phyloP scores from a whole-genome alignment of 2,888 invertebrate species.

The Ypsolopha scabrella region DNA sequence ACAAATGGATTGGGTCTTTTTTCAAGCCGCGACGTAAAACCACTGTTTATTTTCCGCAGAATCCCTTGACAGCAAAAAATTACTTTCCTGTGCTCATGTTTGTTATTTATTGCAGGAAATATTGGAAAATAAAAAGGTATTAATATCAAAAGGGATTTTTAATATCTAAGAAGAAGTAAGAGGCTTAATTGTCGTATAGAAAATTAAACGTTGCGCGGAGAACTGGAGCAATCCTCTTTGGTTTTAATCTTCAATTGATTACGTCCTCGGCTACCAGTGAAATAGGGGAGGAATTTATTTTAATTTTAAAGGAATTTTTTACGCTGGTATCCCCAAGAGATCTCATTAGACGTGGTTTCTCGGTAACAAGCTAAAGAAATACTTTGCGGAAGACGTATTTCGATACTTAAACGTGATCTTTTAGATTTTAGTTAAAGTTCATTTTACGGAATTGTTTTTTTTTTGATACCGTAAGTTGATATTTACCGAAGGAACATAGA shows the following conservation, averaged over 20 bases:
- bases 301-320: slow-evolving; percentile 38
- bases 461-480: too few species aligned
- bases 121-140: slow-evolving; percentile 1
- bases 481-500: too few species aligned
- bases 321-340: slow-evolving; percentile 22
- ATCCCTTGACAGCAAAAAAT: not conserved
- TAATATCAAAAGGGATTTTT: slow-evolving; percentile 1
- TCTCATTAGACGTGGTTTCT: slow-evolving; percentile 35
- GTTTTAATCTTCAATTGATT: slow-evolving; percentile 48
- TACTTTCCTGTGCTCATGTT: not conserved
- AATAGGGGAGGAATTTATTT: slow-evolving; percentile 30
- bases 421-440: slow-evolving; percentile 6
- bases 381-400: slow-evolving; percentile 4
- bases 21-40: slow-evolving; percentile 11
- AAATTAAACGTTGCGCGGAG: slow-evolving; percentile 2
- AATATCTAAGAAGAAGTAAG: slow-evolving; percentile 2
- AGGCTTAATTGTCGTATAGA: slow-evolving; percentile 5
- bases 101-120: slow-evolving; percentile 1
- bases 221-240: slow-evolving; percentile 12
- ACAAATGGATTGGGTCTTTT: slow-evolving; percentile 33
- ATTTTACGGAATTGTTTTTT: not conserved
- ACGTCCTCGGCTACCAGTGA: slow-evolving; percentile 11
- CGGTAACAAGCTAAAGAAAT: slow-evolving; percentile 18
- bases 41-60: not conserved
- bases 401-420: slow-evolving; percentile 15